These are phyloP conservation scores for Microctenopoma lineatum DNA, from an alignment of 2,797 vertebrate genomes.

Conservation along the genomic window DNA sequence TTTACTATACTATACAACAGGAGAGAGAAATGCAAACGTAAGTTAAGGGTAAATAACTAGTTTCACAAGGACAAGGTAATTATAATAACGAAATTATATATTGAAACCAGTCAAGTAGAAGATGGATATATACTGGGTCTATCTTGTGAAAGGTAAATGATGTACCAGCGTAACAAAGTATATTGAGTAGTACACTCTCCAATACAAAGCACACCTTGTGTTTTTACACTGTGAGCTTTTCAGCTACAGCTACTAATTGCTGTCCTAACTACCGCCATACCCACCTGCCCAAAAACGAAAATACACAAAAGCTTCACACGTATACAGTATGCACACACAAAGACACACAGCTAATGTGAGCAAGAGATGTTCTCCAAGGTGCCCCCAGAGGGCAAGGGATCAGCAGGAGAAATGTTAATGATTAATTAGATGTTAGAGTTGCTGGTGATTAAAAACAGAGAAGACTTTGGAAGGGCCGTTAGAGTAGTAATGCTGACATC, in stretches of 20 bases:
- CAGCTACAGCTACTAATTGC: conserved; percentile 40
- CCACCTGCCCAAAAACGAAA: conserved; percentile 20
- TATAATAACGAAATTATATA: too few relatives aligned
- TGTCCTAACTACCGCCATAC: conserved; percentile 27
- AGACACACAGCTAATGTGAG: conserved; percentile 48
- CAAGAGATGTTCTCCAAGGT: conserved; percentile 66
- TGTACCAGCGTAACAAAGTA: background rate
- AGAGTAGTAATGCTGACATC: conserved; percentile 67
- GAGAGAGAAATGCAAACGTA: too few relatives aligned
- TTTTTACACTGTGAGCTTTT: conserved; percentile 15
- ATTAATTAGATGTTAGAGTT: conserved; percentile 86
- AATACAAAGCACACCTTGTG: conserved; percentile 16
- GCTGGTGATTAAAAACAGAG: conserved; percentile 84
- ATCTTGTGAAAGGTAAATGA: background rate
- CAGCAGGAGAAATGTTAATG: conserved; percentile 86
- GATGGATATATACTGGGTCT: background rate
- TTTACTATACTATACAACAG: too few relatives aligned
- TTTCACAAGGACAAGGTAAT: too few relatives aligned
- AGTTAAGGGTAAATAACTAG: too few relatives aligned
- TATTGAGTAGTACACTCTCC: conserved; percentile 12
- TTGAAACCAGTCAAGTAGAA: background rate
- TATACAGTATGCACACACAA: conserved; percentile 9
- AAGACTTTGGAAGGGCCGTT: conserved; percentile 75
- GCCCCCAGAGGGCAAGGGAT: conserved; percentile 75
- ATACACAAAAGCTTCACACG: conserved; percentile 25